Conservation (phyloP, 2,797 vertebrate genomes). For the Pseudochaenichthys georgianus region DNA sequence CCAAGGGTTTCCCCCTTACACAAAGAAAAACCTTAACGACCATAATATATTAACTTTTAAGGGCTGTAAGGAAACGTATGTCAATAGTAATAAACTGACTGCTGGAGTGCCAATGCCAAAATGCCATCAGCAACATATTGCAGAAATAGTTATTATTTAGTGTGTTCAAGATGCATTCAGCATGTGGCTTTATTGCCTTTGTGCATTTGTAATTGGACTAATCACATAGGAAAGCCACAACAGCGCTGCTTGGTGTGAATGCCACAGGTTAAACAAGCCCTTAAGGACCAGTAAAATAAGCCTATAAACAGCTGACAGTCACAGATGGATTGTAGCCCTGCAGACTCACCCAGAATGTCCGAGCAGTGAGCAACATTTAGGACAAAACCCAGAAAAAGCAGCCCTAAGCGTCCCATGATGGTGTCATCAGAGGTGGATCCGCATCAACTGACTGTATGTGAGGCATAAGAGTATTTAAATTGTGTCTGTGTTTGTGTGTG, state of each 20-base stretch:
- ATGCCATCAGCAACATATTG: slow-evolving; percentile 32
- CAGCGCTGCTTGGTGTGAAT: slow-evolving; percentile 50
- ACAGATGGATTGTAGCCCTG: slow-evolving; percentile 62
- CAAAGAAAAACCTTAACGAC: slow-evolving; percentile 33
- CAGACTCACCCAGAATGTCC: slow-evolving; percentile 80
- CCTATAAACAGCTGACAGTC: slow-evolving; percentile 70
- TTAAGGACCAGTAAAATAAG: slow-evolving; percentile 65
- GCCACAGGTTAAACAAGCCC: slow-evolving; percentile 69
- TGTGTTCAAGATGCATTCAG: slow-evolving; percentile 27
- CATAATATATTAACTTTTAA: slow-evolving; percentile 59
- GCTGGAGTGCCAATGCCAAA: slow-evolving; percentile 39
- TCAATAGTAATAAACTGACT: slow-evolving; percentile 47
- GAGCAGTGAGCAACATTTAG: slow-evolving; percentile 75
- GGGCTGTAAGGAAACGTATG: slow-evolving; percentile 49
- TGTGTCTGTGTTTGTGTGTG: slow-evolving; percentile 32
- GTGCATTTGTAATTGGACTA: slow-evolving; percentile 59
- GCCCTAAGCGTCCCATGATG: slow-evolving; percentile 78
- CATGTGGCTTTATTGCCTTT: slow-evolving; percentile 44
- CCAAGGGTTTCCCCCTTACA: slow-evolving; percentile 49
- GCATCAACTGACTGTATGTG: slow-evolving; percentile 39
- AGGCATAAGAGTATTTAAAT: slow-evolving; percentile 59
- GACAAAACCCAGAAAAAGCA: slow-evolving; percentile 77
- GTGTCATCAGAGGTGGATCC: slow-evolving; percentile 61
- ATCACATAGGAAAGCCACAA: slow-evolving; percentile 52
- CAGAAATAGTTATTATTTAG: slow-evolving; percentile 33